A percentile compares a stretch with the other conserved stretches of the same genome.
Conservation (phyloP, 2,888 invertebrate species). For the Cheiracanthium punctorium region DNA sequence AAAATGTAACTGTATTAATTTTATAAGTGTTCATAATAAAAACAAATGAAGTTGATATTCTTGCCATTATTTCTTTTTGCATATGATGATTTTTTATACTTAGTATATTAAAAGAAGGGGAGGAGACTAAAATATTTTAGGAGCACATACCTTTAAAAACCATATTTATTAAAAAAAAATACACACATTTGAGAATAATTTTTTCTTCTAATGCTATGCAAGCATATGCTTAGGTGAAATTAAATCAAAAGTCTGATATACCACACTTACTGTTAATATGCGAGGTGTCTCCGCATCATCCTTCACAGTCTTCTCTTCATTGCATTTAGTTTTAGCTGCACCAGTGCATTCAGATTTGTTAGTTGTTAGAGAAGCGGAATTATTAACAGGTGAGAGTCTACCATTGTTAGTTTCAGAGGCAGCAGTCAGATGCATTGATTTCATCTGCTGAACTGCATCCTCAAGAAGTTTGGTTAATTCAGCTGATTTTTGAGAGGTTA, state of each 20-base stretch:
- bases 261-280: constrained; percentile 62
- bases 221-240: not conserved
- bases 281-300: constrained; percentile 34
- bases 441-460: constrained; percentile 62
- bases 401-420: constrained; percentile 50
- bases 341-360: not conserved
- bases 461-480: constrained; percentile 67
- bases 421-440: constrained; percentile 59
- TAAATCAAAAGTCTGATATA: too few species aligned
- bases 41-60: too few species aligned
- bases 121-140: too few species aligned
- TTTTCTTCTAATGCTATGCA: too few species aligned
- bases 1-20: too few species aligned
- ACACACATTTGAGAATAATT: too few species aligned
- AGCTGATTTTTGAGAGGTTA: constrained; percentile 55
- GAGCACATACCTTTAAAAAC: too few species aligned
- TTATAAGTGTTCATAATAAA: too few species aligned
- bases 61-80: too few species aligned
- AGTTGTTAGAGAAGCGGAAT: constrained; percentile 12
- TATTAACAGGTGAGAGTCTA: constrained; percentile 26
- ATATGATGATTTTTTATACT: too few species aligned
- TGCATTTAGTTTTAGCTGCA: constrained; percentile 18
- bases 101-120: too few species aligned
- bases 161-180: too few species aligned
- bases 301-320: constrained; percentile 18